Percentiles rank a stretch among this genome's conserved stretches.
These are phyloP conservation scores for Hydrocynus forskahlii DNA, from an alignment of 2,797 vertebrate species.

Conservation along the genomic window DNA sequence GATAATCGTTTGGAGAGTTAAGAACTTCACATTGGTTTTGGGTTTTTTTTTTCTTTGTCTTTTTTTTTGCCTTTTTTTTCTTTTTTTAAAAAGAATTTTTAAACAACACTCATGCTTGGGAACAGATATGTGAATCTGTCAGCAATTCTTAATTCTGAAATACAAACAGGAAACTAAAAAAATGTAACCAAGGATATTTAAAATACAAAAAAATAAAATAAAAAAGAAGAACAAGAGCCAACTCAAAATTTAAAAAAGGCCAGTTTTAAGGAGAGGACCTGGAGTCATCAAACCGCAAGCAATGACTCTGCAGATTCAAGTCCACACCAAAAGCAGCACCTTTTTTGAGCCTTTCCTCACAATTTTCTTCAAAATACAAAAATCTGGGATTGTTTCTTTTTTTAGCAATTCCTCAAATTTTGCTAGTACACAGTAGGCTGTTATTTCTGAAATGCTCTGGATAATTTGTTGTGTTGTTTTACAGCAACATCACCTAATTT, in stretches of 20 bases:
- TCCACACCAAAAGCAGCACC: slow-evolving; percentile 38
- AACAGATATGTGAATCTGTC: slow-evolving; percentile 43
- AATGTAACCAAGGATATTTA: not conserved
- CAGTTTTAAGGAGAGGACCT: slow-evolving; percentile 42
- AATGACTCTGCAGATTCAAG: slow-evolving; percentile 47
- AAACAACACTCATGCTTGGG: slow-evolving; percentile 76
- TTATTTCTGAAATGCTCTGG: not conserved
- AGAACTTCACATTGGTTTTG: slow-evolving; percentile 67
- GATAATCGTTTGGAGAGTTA: slow-evolving; percentile 85
- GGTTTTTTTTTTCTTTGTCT: slow-evolving; percentile 4
- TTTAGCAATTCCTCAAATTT: not conserved
- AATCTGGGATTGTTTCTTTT: no score
- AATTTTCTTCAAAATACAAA: not conserved
- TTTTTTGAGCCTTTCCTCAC: not conserved
- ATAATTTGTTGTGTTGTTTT: not conserved
- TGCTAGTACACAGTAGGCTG: not conserved
- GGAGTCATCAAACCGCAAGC: slow-evolving; percentile 63
- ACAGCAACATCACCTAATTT: not conserved
- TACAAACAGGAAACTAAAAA: slow-evolving; percentile 54
- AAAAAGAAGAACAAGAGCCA: slow-evolving; percentile 36
- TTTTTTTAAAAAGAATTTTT: slow-evolving; percentile 37
- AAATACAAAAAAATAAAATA: not conserved
- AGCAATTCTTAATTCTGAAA: slow-evolving; percentile 31
- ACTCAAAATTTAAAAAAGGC: slow-evolving; percentile 41
- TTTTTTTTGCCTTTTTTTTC: slow-evolving; percentile 9